phyloP scores from a whole-genome alignment of 2,888 invertebrate species.

The Bellardia bayeri region DNA sequence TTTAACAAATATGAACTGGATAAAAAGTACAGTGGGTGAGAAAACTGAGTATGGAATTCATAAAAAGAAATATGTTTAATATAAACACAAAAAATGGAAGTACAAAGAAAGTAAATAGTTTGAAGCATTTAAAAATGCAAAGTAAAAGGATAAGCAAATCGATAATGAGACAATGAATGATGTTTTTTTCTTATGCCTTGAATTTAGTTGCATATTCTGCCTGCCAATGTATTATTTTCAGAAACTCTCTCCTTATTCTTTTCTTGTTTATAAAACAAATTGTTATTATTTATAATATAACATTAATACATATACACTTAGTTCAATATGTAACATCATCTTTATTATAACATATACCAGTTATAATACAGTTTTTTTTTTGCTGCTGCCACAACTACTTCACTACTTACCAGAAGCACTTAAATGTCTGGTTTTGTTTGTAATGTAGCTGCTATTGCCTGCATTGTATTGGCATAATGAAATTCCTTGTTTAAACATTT shows the following conservation, averaged over 20 bases:
- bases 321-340: constrained; percentile 44
- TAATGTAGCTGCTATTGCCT: background rate
- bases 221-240: background rate
- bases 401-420: background rate
- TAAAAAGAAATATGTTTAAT: too few species aligned
- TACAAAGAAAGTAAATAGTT: too few species aligned
- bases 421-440: constrained; percentile 2
- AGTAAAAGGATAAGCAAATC: too few species aligned
- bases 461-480: constrained; percentile 4
- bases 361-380: background rate
- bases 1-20: background rate
- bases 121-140: too few species aligned
- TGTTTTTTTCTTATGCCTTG: too few species aligned
- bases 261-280: constrained; percentile 31
- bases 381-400: background rate
- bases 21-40: background rate
- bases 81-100: too few species aligned
- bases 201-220: too few species aligned
- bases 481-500: constrained; percentile 45
- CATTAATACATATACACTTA: background rate
- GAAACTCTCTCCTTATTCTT: background rate
- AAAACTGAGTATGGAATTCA: background rate
- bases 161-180: too few species aligned
- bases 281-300: constrained; percentile 40
- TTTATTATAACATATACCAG: constrained; percentile 32